phyloP scores from a whole-genome alignment of 2,113 vertebrate species.

The Procapra przewalskii region DNA sequence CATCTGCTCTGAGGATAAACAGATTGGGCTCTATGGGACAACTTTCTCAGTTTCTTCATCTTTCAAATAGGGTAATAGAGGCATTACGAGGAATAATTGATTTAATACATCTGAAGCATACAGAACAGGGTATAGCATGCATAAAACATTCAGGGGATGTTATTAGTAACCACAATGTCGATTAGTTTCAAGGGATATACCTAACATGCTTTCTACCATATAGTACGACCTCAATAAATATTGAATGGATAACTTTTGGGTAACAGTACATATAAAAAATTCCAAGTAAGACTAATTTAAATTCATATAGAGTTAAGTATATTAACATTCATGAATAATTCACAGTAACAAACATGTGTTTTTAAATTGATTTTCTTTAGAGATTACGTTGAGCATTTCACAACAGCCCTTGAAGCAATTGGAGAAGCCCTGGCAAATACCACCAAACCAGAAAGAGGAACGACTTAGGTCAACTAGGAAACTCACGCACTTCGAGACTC shows the following conservation, averaged over 20 bases:
- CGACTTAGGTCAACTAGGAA: background rate
- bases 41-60: background rate
- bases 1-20: background rate
- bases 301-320: conserved; percentile 52
- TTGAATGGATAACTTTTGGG: background rate
- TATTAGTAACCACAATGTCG: background rate
- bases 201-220: background rate
- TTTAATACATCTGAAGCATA: background rate
- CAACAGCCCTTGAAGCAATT: conserved; percentile 42
- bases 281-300: conserved; percentile 54
- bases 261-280: background rate
- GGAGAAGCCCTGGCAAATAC: background rate
- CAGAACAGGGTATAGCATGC: background rate
- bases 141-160: background rate
- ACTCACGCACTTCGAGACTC: background rate
- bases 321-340: conserved; percentile 60
- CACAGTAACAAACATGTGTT: conserved; percentile 53
- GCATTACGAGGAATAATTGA: background rate
- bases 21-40: background rate
- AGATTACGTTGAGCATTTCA: conserved; percentile 21
- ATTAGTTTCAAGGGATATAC: background rate
- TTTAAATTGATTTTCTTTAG: conserved; percentile 52
- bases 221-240: background rate
- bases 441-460: background rate
- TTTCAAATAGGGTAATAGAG: background rate